Evolutionary conservation across 2,888 invertebrate species (phyloP).

Genomic region (Incurvaria masculella): DNA sequence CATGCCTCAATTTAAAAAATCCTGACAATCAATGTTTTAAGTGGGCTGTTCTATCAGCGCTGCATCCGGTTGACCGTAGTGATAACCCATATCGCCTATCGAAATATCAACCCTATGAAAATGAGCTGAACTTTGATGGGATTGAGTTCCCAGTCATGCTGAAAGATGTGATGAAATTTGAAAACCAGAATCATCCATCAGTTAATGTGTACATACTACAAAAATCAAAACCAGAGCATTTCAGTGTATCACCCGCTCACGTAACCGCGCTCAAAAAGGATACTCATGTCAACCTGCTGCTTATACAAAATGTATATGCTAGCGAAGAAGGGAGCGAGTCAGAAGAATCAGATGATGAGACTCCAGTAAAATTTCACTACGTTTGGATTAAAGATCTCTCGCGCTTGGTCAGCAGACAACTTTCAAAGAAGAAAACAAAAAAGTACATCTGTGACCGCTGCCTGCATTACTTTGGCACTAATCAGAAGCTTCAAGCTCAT

Average conservation of each 20-base stretch:
- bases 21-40: conserved; percentile 20
- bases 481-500: conserved; percentile 9
- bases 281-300: conserved; percentile 7
- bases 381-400: conserved; percentile 5
- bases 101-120: conserved; percentile 17
- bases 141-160: conserved; percentile 19
- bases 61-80: conserved; percentile 13
- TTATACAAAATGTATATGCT: neutral
- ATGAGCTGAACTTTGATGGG: conserved; percentile 17
- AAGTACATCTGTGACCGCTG: neutral
- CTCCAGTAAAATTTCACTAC: conserved; percentile 4
- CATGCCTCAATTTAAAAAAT: conserved; percentile 20
- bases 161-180: conserved; percentile 19
- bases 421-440: conserved; percentile 3
- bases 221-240: conserved; percentile 1
- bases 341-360: neutral
- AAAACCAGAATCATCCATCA: conserved; percentile 18
- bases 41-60: conserved; percentile 18
- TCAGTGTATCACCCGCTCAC: neutral
- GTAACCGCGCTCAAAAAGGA: neutral
- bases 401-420: neutral
- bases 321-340: neutral
- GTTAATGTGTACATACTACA: conserved; percentile 18
- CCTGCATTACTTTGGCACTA: neutral
- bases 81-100: conserved; percentile 10